Evolutionary conservation across 1,140 invertebrate genomes (phyloP).

Genomic region (Gonioctena quinquepunctata): DNA sequence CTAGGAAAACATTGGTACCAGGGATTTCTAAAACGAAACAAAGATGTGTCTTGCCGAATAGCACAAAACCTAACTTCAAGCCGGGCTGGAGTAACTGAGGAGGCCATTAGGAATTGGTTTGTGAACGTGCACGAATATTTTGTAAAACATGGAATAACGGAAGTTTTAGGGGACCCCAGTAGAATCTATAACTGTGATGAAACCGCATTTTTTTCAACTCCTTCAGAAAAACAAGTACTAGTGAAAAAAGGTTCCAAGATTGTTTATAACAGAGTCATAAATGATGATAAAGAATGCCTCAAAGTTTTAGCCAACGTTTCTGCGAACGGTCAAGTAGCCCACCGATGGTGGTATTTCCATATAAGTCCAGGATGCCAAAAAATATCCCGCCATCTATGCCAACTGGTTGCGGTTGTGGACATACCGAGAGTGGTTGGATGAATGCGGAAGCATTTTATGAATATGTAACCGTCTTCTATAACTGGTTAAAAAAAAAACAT

Average conservation of each 20-base stretch:
- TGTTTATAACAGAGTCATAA: constrained; percentile 33
- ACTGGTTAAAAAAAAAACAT: constrained; percentile 34
- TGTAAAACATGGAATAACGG: constrained; percentile 30
- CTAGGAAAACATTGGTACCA: too few species aligned
- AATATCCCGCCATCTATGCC: too few species aligned
- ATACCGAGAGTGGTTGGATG: background rate
- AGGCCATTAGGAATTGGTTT: background rate
- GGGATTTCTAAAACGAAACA: too few species aligned
- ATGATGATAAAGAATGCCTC: constrained; percentile 31
- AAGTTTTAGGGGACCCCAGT: constrained; percentile 41
- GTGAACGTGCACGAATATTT: background rate
- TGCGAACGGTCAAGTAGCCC: constrained; percentile 43
- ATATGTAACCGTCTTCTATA: background rate
- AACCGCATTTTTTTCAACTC: constrained; percentile 46
- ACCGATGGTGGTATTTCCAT: constrained; percentile 29
- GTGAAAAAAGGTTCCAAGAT: constrained; percentile 41
- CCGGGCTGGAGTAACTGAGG: background rate
- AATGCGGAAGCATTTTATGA: background rate
- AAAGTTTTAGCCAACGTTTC: constrained; percentile 46
- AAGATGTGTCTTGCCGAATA: too few species aligned
- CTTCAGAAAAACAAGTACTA: constrained; percentile 44
- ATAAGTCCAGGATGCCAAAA: too few species aligned
- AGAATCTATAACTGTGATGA: constrained; percentile 55
- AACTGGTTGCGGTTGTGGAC: background rate
- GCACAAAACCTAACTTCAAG: background rate